Conservation (phyloP, 2,888 invertebrate species). For the Amblyjoppa fuscipennis region DNA sequence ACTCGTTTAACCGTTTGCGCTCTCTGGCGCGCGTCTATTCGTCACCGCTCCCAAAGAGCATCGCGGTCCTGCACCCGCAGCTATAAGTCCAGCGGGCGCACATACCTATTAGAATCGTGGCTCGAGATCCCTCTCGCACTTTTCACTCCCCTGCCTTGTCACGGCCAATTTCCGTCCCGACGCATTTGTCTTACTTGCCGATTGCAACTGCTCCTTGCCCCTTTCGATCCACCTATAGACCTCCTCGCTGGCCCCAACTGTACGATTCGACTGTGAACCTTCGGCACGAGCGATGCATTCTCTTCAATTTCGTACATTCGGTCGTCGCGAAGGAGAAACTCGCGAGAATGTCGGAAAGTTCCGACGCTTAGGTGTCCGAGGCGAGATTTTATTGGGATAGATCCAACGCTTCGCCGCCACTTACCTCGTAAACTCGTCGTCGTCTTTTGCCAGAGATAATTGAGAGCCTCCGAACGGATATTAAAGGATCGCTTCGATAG, state of each 20-base stretch:
- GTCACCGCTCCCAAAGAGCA: slow-evolving; percentile 41
- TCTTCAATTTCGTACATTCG: not conserved
- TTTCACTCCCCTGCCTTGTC: slow-evolving; percentile 72
- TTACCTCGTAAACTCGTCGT: not conserved
- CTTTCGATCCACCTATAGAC: slow-evolving; percentile 19
- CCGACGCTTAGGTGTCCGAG: not conserved
- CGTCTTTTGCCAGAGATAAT: not conserved
- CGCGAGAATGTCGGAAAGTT: not conserved
- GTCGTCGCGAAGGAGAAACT: not conserved
- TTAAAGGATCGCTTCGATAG: not conserved
- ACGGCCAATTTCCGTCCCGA: slow-evolving; percentile 82
- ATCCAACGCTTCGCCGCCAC: not conserved
- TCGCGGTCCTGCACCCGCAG: slow-evolving; percentile 7
- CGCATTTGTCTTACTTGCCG: slow-evolving; percentile 83
- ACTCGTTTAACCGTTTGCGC: slow-evolving; percentile 59
- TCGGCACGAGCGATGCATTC: not conserved
- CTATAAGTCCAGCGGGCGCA: slow-evolving; percentile 35
- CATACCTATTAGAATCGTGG: slow-evolving; percentile 39
- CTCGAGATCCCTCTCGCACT: slow-evolving; percentile 42
- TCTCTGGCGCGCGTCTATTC: slow-evolving; percentile 54
- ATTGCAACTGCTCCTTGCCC: slow-evolving; percentile 73
- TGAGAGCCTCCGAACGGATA: slow-evolving; percentile 11
- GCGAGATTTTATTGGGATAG: not conserved
- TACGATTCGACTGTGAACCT: slow-evolving; percentile 21
- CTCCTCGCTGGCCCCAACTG: not conserved